phyloP scores from a whole-genome alignment of 2,113 vertebrate genomes.

The Andinoacara biseriatus region DNA sequence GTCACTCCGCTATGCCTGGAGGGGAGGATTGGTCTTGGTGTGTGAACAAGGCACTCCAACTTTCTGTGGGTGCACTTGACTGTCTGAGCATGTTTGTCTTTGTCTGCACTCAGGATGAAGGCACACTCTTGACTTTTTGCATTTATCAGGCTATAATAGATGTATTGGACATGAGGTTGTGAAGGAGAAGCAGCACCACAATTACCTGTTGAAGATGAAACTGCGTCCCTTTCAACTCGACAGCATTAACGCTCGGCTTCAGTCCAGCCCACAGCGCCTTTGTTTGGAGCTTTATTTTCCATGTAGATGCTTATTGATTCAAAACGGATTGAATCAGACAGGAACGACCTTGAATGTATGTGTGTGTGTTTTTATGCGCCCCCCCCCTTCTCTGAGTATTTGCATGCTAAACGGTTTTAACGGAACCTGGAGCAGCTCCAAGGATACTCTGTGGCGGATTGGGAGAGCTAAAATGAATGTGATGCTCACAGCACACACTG shows the following conservation, averaged over 20 bases:
- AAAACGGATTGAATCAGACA: conserved; percentile 40
- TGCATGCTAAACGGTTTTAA: conserved; percentile 35
- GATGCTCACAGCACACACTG: neutral
- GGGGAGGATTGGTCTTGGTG: conserved; percentile 45
- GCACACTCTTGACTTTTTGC: conserved; percentile 27
- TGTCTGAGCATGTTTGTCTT: conserved; percentile 58
- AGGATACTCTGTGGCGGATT: conserved; percentile 14
- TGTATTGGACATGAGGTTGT: neutral
- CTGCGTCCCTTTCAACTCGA: conserved; percentile 20
- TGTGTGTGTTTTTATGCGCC: conserved; percentile 35
- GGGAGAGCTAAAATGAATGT: neutral
- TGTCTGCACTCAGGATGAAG: conserved; percentile 31
- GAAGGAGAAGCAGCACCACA: neutral
- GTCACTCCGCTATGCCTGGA: conserved; percentile 56
- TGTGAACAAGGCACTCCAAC: conserved; percentile 40
- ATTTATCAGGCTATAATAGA: conserved; percentile 22
- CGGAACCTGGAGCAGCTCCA: conserved; percentile 52
- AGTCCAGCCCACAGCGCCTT: neutral
- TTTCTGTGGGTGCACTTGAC: conserved; percentile 55
- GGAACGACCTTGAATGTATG: conserved; percentile 47
- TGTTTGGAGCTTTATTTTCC: conserved; percentile 38
- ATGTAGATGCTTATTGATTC: conserved; percentile 61
- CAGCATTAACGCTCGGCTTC: neutral
- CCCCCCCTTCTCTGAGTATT: conserved; percentile 22
- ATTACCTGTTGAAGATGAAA: conserved; percentile 17